Evolutionary conservation across 2,888 invertebrate genomes (phyloP).

Genomic region (Pycnomerus fuliginosus): DNA sequence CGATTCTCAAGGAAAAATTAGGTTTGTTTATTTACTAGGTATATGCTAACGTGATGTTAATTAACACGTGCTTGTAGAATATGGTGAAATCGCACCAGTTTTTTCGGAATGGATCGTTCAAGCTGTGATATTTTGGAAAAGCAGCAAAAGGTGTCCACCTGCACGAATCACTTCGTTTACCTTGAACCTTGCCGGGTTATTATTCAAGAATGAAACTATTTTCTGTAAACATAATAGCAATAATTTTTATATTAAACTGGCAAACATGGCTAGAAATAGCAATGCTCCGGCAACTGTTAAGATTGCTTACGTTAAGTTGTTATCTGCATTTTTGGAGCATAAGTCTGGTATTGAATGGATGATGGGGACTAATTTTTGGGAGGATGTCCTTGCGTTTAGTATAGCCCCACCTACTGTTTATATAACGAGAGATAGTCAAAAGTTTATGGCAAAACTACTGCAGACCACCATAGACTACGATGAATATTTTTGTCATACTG

Average conservation of each 20-base stretch:
- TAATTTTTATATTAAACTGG: slow-evolving; percentile 49
- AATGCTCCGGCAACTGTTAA: slow-evolving; percentile 62
- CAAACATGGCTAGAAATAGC: slow-evolving; percentile 39
- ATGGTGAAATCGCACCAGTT: no score
- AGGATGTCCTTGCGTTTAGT: slow-evolving; percentile 62
- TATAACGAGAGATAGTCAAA: slow-evolving; percentile 67
- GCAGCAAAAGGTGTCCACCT: slow-evolving; percentile 15
- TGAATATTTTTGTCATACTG: slow-evolving; percentile 54
- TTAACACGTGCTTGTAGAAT: no score
- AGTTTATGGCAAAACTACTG: slow-evolving; percentile 62
- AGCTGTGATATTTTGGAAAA: slow-evolving; percentile 49
- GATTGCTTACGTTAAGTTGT: slow-evolving; percentile 66
- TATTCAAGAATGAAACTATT: slow-evolving; percentile 60
- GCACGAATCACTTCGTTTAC: slow-evolving; percentile 57
- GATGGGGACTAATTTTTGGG: slow-evolving; percentile 64
- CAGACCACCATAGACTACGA: slow-evolving; percentile 59
- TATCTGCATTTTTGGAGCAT: slow-evolving; percentile 62
- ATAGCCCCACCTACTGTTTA: slow-evolving; percentile 70
- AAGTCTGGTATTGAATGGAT: slow-evolving; percentile 67
- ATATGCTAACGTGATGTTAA: no score
- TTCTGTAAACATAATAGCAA: slow-evolving; percentile 59
- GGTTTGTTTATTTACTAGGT: no score
- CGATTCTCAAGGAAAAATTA: no score
- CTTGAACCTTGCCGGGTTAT: slow-evolving; percentile 62
- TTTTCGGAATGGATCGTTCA: slow-evolving; percentile 54